These are phyloP conservation scores for Epinephelus moara DNA, from an alignment of 2,113 vertebrate genomes.

Conservation along the genomic window DNA sequence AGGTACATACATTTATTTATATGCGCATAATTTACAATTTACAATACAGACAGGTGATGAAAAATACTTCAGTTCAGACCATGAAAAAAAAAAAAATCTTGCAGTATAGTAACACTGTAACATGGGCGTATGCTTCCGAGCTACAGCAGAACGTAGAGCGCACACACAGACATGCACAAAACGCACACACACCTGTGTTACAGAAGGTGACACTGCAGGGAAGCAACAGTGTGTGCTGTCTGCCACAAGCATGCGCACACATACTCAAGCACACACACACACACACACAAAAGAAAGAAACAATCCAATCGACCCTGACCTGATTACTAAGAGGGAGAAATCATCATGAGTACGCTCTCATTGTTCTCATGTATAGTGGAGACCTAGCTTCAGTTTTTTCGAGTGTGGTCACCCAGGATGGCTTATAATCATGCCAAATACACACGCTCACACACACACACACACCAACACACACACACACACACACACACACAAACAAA, in stretches of 20 bases:
- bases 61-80: not conserved
- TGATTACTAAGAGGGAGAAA: slow-evolving; percentile 68
- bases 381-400: slow-evolving; percentile 12
- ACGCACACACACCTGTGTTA: slow-evolving; percentile 66
- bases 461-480: slow-evolving; percentile 21
- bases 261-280: slow-evolving; percentile 6
- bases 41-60: not conserved
- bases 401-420: slow-evolving; percentile 38
- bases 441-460: not conserved
- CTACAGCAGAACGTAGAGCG: not conserved
- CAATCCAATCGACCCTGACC: slow-evolving; percentile 69
- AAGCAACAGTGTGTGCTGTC: slow-evolving; percentile 37
- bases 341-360: slow-evolving; percentile 56
- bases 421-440: slow-evolving; percentile 15
- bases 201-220: slow-evolving; percentile 68
- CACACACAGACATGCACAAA: slow-evolving; percentile 19
- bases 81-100: not conserved
- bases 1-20: not conserved
- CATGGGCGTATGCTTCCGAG: not conserved
- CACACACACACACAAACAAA: slow-evolving; percentile 14
- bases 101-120: not conserved
- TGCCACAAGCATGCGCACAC: slow-evolving; percentile 4
- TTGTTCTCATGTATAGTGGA: slow-evolving; percentile 51
- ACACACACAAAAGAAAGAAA: slow-evolving; percentile 5
- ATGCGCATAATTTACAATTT: not conserved